Evolutionary conservation across 1,140 invertebrate genomes (phyloP).

Genomic region (Artemia franciscana): DNA sequence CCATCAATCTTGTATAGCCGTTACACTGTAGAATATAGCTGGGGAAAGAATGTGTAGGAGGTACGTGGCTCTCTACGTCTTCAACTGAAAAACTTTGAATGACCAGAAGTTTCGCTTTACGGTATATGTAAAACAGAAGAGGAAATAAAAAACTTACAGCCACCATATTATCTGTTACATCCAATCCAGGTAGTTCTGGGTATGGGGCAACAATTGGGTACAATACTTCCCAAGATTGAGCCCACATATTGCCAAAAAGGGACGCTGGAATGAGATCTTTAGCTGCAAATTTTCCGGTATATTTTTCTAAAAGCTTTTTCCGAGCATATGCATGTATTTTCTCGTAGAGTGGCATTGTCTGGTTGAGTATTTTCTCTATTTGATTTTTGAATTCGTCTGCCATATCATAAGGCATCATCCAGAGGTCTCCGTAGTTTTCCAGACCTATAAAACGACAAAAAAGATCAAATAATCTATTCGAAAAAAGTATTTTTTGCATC

Average conservation of each 20-base stretch:
- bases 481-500: no score
- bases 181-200: slow-evolving; percentile 13
- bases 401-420: slow-evolving; percentile 58
- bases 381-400: slow-evolving; percentile 37
- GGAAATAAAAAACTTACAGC: slow-evolving; percentile 6
- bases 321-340: slow-evolving; percentile 70
- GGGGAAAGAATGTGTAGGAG: no score
- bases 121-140: no score
- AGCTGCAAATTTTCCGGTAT: slow-evolving; percentile 45
- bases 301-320: slow-evolving; percentile 48
- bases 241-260: slow-evolving; percentile 69
- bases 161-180: slow-evolving; percentile 15
- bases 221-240: slow-evolving; percentile 41
- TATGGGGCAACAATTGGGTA: slow-evolving; percentile 15
- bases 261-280: slow-evolving; percentile 72
- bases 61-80: no score
- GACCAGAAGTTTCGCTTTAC: no score
- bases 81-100: no score
- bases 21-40: no score
- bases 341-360: slow-evolving; percentile 62
- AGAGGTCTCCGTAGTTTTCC: slow-evolving; percentile 18
- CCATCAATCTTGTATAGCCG: no score
- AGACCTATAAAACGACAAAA: not conserved
- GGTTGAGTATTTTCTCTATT: slow-evolving; percentile 52
- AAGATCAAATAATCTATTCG: no score